Percentiles rank a stretch among this genome's conserved stretches.
phyloP scores from a whole-genome alignment of 2,113 vertebrate genomes.

The Ranitomeya imitator region DNA sequence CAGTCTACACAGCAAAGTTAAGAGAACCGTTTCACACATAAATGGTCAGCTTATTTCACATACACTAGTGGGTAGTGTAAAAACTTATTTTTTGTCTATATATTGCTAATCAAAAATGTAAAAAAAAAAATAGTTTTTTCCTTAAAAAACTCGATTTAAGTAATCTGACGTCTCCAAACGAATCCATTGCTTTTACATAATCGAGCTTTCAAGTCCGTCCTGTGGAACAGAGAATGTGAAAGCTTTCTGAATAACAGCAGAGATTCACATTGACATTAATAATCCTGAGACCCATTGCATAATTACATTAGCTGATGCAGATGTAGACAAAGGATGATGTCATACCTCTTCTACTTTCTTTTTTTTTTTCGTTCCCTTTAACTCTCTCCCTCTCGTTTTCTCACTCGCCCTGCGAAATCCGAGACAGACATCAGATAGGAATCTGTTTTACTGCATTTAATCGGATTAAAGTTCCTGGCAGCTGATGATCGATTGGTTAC shows the following conservation, averaged over 20 bases:
- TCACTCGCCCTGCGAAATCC: slow-evolving; percentile 72
- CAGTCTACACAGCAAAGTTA: neutral
- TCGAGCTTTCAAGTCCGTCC: slow-evolving; percentile 74
- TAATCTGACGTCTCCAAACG: neutral
- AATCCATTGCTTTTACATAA: slow-evolving; percentile 71
- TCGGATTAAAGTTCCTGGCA: slow-evolving; percentile 74
- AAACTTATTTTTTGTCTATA: neutral
- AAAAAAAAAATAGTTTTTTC: neutral
- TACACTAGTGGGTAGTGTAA: too few relatives aligned
- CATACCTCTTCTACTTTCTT: slow-evolving; percentile 69
- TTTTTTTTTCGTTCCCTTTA: neutral
- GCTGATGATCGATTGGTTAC: slow-evolving; percentile 68
- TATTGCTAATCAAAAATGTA: neutral
- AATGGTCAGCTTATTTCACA: too few relatives aligned
- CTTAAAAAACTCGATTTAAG: neutral
- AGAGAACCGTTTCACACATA: too few relatives aligned
- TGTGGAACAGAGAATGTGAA: slow-evolving; percentile 78
- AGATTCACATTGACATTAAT: slow-evolving; percentile 83
- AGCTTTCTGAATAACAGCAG: slow-evolving; percentile 82
- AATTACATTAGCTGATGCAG: slow-evolving; percentile 83
- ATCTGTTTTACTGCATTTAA: slow-evolving; percentile 75
- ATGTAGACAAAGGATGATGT: slow-evolving; percentile 78
- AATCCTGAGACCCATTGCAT: slow-evolving; percentile 74
- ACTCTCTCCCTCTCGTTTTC: slow-evolving; percentile 43
- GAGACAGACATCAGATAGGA: slow-evolving; percentile 78